Base-by-base conservation (phyloP, 2,888 invertebrate species). In the Machimus atricapillus region DNA sequence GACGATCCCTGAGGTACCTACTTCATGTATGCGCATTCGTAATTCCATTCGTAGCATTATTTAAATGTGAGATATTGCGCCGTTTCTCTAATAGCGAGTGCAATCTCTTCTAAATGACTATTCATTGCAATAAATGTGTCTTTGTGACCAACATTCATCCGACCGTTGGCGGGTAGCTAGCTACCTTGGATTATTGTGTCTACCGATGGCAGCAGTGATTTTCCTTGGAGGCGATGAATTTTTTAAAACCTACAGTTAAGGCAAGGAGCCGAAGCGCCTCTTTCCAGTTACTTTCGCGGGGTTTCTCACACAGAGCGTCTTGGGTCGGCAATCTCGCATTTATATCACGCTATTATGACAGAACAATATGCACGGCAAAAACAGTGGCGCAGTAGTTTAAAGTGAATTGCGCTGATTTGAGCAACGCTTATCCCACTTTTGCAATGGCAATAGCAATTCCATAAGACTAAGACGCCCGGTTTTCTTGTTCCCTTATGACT, bases 401-500 rank as follows among this genome's bases (percentile, higher is more conserved):
- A 66, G 66, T 66, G 66, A 66, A 66, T 66, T 66, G 66, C 43
- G 78, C 78, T 81, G 81, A 31, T 56, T 52, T 52, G 56, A 81
- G 81, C 52, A 81, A 27, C 56, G 52, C 56, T 52, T 81, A 81
- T 81, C 34, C 56, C 27, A 81, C 56, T 52, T 81, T 81, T 27
- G 52, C 56, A 56, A 81, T 52, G 52, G 27, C 43, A 81, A 81
- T 81, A 81, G 52, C 34, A 81, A 81, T 81, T 52, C 27, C 66
- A 9, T n/a, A 81, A 52, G 23, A 46, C 43, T 14, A 46, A 14
- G 43, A 46, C 43, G 43, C 2, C 81, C 23, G n/a, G 46, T 23
- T 46, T 23, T 46, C 16, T 19, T 8, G 52, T 81, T 81, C 81
- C 43, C 43, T 81, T 52, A 43, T 81, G 56, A 52, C 52, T 52